These are phyloP conservation scores for Castor canadensis DNA, from an alignment of 2,113 vertebrate species.

Conservation along the genomic window DNA sequence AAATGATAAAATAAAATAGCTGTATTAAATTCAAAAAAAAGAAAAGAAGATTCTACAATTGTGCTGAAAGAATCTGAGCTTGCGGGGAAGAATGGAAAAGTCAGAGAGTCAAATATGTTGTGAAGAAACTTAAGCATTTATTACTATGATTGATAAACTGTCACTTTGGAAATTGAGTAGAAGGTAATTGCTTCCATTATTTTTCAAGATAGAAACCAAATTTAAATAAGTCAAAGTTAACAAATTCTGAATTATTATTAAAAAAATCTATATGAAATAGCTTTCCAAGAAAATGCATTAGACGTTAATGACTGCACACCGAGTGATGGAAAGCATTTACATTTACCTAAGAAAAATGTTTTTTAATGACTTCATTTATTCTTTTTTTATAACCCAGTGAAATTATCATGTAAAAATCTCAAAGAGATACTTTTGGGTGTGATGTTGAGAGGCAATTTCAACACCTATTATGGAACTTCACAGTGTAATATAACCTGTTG, in stretches of 20 bases:
- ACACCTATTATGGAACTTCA: conserved; percentile 70
- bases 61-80: not conserved
- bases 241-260: conserved; percentile 74
- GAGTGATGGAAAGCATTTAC: conserved; percentile 77
- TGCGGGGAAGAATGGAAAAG: not conserved
- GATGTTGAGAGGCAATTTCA: conserved; percentile 79
- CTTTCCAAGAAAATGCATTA: conserved; percentile 78
- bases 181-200: conserved; percentile 59
- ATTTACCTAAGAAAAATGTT: conserved; percentile 78
- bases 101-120: conserved; percentile 32
- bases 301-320: conserved; percentile 74
- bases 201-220: conserved; percentile 58
- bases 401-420: conserved; percentile 79
- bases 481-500: conserved; percentile 74
- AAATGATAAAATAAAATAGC: no score
- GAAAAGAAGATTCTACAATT: not conserved
- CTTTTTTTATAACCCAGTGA: conserved; percentile 73
- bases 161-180: conserved; percentile 50
- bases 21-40: not conserved
- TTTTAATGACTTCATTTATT: conserved; percentile 83
- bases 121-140: conserved; percentile 40
- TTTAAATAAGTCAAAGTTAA: conserved; percentile 72
- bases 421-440: conserved; percentile 70
- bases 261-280: conserved; percentile 77
- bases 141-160: conserved; percentile 66